phyloP scores from a whole-genome alignment of 2,888 invertebrate genomes.

The Eilema depressum region DNA sequence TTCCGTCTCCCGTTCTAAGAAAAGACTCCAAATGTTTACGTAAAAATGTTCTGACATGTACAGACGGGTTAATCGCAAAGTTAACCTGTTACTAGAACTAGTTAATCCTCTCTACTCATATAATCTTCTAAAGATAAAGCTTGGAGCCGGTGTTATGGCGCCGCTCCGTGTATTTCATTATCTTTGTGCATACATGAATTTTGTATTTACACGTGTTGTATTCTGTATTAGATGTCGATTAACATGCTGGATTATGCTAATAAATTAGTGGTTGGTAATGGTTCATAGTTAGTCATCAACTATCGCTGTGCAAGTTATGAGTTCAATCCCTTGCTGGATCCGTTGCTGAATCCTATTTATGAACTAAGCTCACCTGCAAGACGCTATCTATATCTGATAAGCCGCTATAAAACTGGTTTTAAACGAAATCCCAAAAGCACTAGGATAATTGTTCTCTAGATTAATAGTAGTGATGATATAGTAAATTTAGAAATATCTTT shows the following conservation, averaged over 20 bases:
- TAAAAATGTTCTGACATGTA: conserved; percentile 45
- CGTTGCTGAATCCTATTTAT: no score
- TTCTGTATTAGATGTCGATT: conserved; percentile 29
- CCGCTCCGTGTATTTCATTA: conserved; percentile 54
- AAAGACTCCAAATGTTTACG: conserved; percentile 41
- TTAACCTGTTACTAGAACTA: conserved; percentile 46
- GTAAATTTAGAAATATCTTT: no score
- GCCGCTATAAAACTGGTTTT: no score
- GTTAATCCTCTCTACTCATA: conserved; percentile 74
- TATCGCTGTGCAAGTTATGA: background rate
- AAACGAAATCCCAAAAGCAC: no score
- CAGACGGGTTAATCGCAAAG: conserved; percentile 41
- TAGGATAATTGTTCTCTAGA: no score
- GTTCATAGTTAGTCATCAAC: background rate
- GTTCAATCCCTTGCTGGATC: background rate
- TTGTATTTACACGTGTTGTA: conserved; percentile 36
- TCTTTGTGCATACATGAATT: conserved; percentile 51
- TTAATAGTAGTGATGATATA: no score
- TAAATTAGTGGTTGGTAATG: background rate
- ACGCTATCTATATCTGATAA: no score
- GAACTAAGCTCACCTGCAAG: no score
- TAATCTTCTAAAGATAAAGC: conserved; percentile 69
- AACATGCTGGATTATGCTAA: conserved; percentile 26
- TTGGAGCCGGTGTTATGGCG: conserved; percentile 59
- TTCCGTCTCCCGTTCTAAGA: conserved; percentile 32